These are phyloP conservation scores for Echeneis naucrates DNA, from an alignment of 2,797 vertebrate genomes.

Conservation along the genomic window DNA sequence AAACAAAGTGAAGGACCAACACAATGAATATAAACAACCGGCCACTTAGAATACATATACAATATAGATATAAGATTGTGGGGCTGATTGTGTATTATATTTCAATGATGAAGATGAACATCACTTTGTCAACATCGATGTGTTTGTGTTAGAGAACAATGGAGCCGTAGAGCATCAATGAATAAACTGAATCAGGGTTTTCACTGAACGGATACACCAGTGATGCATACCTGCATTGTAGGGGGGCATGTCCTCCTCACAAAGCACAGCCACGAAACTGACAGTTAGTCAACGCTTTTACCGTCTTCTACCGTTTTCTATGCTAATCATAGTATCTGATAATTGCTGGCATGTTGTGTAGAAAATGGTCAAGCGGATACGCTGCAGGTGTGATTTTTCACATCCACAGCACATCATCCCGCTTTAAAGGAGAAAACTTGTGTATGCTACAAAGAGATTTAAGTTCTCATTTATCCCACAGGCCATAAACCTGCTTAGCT, in stretches of 20 bases:
- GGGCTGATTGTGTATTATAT: neutral
- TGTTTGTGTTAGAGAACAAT: neutral
- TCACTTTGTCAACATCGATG: too few species aligned
- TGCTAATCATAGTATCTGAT: too few species aligned
- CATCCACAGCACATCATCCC: neutral
- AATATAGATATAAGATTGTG: neutral
- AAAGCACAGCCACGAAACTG: too few species aligned
- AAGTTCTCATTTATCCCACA: constrained; percentile 56
- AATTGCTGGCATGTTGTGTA: too few species aligned
- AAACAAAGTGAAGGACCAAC: constrained; percentile 65
- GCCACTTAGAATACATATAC: constrained; percentile 21
- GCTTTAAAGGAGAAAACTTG: constrained; percentile 38
- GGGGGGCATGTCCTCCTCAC: too few species aligned
- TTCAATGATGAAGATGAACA: too few species aligned
- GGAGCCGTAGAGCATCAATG: neutral
- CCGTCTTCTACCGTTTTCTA: too few species aligned
- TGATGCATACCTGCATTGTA: too few species aligned
- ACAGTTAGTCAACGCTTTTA: too few species aligned
- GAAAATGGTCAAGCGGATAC: neutral
- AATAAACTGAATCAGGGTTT: neutral
- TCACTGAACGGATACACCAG: too few species aligned
- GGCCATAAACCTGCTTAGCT: constrained; percentile 64
- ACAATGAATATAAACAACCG: constrained; percentile 51
- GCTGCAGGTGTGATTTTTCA: constrained; percentile 1
- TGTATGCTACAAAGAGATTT: constrained; percentile 50